These are phyloP conservation scores for Etheostoma nigrum DNA, from an alignment of 2,797 vertebrate species.

Conservation along the genomic window DNA sequence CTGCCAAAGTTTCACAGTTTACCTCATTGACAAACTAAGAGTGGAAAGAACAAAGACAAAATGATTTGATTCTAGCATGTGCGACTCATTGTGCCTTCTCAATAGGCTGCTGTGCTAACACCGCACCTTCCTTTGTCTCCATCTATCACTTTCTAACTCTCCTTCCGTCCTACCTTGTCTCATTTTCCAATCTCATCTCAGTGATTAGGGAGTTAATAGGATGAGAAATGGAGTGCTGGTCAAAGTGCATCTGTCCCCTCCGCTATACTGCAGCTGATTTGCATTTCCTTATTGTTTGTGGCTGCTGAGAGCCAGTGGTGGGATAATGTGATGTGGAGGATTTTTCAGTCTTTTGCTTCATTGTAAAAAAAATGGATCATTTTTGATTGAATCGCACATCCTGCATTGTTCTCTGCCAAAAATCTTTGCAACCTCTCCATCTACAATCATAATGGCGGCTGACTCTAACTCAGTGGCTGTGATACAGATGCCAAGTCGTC, in stretches of 20 bases:
- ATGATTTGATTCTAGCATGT: conserved; percentile 27
- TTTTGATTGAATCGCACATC: neutral
- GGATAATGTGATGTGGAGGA: conserved; percentile 7
- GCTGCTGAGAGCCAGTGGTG: conserved; percentile 18
- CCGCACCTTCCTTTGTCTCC: conserved; percentile 58
- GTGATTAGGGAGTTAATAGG: conserved; percentile 77
- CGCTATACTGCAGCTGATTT: conserved; percentile 48
- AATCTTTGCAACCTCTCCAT: neutral
- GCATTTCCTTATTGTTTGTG: conserved; percentile 53
- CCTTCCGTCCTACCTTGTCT: conserved; percentile 46
- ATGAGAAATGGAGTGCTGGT: conserved; percentile 72
- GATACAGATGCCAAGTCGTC: conserved; percentile 4
- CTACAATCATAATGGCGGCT: neutral
- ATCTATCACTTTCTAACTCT: conserved; percentile 50
- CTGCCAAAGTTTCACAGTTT: conserved; percentile 13
- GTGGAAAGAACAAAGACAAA: conserved; percentile 45
- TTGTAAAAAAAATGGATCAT: conserved; percentile 13
- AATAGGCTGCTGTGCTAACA: conserved; percentile 12
- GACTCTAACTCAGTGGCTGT: neutral
- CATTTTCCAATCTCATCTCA: conserved; percentile 70
- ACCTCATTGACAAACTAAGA: conserved; percentile 13
- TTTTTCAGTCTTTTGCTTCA: conserved; percentile 23
- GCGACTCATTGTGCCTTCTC: conserved; percentile 32
- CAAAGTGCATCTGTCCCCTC: conserved; percentile 54
- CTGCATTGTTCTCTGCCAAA: neutral